phyloP scores from a whole-genome alignment of 2,888 invertebrate genomes.

The Caenorhabditis sp. region DNA sequence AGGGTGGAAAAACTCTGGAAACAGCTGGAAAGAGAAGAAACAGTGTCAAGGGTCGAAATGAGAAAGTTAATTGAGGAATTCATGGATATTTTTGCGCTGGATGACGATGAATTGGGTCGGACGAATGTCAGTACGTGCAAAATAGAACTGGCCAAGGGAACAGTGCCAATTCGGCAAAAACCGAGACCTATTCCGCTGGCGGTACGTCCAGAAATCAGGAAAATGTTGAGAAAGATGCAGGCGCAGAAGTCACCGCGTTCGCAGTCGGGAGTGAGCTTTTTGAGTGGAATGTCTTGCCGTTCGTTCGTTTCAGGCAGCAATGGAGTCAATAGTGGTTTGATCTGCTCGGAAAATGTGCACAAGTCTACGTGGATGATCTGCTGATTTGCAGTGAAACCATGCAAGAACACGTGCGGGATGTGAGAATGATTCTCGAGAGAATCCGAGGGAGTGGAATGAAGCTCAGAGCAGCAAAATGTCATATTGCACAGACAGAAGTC shows the following conservation, averaged over 20 bases:
- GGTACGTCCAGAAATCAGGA: not conserved
- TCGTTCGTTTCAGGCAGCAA: not conserved
- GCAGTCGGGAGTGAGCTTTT: constrained; percentile 4
- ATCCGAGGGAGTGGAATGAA: not conserved
- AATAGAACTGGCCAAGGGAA: not conserved
- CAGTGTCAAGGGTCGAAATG: not conserved
- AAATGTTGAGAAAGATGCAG: not conserved
- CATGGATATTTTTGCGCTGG: not conserved
- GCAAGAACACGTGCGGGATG: not conserved
- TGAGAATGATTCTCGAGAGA: not conserved
- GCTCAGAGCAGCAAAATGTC: not conserved
- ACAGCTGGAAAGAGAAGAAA: not conserved
- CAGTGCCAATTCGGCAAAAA: not conserved
- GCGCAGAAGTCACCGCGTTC: constrained; percentile 1
- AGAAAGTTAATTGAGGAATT: not conserved
- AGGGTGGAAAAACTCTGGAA: too few relatives aligned
- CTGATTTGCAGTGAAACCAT: not conserved
- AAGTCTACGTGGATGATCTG: constrained; percentile 6
- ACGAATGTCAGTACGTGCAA: not conserved
- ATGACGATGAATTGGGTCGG: not conserved
- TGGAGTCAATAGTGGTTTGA: not conserved
- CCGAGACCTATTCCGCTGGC: constrained; percentile 6
- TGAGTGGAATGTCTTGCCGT: constrained; percentile 4
- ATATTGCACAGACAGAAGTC: not conserved
- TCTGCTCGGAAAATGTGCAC: not conserved